These are phyloP conservation scores for Rhadinocentrus ornatus DNA, from an alignment of 2,797 vertebrate genomes.

Conservation along the genomic window DNA sequence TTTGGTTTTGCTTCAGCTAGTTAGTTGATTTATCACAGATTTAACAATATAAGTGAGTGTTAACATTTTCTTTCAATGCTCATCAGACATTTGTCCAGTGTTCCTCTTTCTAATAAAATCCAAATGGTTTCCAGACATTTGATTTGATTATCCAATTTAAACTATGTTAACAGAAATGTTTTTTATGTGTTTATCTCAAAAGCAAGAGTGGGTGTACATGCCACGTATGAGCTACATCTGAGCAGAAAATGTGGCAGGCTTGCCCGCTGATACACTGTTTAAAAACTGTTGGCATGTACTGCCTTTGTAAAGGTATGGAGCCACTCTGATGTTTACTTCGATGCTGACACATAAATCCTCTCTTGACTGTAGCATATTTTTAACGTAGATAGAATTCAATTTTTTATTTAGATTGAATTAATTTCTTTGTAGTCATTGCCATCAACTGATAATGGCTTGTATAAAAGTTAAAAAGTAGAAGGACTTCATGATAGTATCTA, in stretches of 20 bases:
- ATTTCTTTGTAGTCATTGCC: neutral
- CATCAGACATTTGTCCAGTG: neutral
- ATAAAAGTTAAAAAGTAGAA: neutral
- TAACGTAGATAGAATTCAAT: too few relatives aligned
- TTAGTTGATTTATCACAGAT: neutral
- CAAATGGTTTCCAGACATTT: neutral
- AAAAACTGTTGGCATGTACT: neutral
- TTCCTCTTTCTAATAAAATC: neutral
- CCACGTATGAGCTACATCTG: neutral
- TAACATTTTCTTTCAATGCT: neutral
- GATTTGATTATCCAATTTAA: neutral
- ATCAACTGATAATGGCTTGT: neutral
- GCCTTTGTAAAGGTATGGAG: neutral
- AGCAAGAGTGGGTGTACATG: neutral
- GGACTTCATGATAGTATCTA: neutral
- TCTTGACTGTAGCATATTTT: neutral
- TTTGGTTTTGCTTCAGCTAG: neutral
- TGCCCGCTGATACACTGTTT: neutral
- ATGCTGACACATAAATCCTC: neutral
- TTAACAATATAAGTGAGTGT: neutral
- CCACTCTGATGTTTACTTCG: neutral
- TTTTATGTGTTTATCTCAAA: neutral
- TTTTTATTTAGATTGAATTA: neutral
- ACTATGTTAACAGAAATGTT: neutral
- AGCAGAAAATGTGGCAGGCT: neutral